These are phyloP conservation scores for Merodon equestris DNA, from an alignment of 2,888 invertebrate genomes.

Conservation along the genomic window DNA sequence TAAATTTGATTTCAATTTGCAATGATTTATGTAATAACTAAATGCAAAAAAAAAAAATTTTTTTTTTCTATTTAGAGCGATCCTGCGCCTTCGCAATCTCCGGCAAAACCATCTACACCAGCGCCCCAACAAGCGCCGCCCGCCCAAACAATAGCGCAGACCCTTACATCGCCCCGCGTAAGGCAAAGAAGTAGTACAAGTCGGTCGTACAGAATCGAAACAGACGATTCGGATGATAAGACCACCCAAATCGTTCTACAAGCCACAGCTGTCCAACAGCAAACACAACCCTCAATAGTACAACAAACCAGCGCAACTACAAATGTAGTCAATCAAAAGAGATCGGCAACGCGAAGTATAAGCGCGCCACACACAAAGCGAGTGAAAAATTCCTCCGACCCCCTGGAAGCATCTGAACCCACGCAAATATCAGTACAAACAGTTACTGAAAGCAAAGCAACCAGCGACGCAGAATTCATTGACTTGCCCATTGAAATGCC, in stretches of 20 bases:
- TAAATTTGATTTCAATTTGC: not conserved
- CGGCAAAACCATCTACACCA: constrained; percentile 84
- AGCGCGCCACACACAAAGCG: constrained; percentile 75
- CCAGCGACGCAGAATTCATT: constrained; percentile 78
- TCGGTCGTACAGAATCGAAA: constrained; percentile 82
- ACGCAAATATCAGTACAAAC: constrained; percentile 81
- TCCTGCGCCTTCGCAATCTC: constrained; percentile 83
- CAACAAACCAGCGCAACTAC: constrained; percentile 72
- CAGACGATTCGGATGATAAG: constrained; percentile 83
- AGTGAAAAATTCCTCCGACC: constrained; percentile 79
- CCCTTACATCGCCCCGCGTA: constrained; percentile 75
- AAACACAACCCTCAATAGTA: constrained; percentile 71
- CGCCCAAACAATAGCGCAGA: constrained; percentile 72
- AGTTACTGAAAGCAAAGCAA: constrained; percentile 76
- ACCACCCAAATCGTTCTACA: constrained; percentile 80
- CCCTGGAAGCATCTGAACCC: constrained; percentile 82
- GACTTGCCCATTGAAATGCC: constrained; percentile 80
- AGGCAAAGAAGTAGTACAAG: constrained; percentile 75
- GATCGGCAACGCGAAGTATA: constrained; percentile 76
- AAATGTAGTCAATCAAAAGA: constrained; percentile 76
- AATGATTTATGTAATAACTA: not conserved
- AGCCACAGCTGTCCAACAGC: constrained; percentile 73
- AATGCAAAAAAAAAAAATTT: not conserved
- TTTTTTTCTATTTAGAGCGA: constrained; percentile 79
- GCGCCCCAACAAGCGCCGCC: constrained; percentile 78